Conservation (phyloP, 2,113 vertebrate species). For the Phaethornis superciliosus region DNA sequence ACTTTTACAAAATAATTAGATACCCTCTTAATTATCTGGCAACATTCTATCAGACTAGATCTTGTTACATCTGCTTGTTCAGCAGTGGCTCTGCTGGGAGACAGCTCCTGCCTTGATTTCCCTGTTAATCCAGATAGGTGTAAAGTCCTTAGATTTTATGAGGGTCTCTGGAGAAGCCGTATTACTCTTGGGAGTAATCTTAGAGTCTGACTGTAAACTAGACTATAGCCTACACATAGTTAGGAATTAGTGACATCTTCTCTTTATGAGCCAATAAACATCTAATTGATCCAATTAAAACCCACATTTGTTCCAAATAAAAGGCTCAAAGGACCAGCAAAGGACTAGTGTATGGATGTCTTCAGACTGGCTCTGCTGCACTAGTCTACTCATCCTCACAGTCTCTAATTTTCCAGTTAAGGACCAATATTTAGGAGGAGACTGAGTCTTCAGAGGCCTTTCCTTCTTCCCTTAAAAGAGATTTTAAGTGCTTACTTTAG, state of each 20-base stretch:
- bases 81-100: neutral
- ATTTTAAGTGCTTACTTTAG: neutral
- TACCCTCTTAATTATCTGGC: neutral
- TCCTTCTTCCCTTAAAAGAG: neutral
- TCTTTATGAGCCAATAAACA: neutral
- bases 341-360: neutral
- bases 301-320: neutral
- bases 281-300: constrained; percentile 19
- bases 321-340: neutral
- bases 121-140: neutral
- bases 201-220: neutral
- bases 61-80: neutral
- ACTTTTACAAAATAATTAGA: neutral
- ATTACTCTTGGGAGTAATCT: neutral
- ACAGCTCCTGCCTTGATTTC: neutral
- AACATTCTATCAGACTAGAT: neutral
- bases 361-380: neutral
- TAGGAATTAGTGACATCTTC: neutral
- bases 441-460: neutral
- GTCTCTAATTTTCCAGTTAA: neutral
- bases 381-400: neutral
- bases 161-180: neutral
- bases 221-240: neutral
- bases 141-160: neutral
- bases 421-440: neutral